Evolutionary conservation across 1,140 invertebrate genomes (phyloP), one percentile per base, ranked within the genome.

Genomic region (Battus philenor): DNA sequence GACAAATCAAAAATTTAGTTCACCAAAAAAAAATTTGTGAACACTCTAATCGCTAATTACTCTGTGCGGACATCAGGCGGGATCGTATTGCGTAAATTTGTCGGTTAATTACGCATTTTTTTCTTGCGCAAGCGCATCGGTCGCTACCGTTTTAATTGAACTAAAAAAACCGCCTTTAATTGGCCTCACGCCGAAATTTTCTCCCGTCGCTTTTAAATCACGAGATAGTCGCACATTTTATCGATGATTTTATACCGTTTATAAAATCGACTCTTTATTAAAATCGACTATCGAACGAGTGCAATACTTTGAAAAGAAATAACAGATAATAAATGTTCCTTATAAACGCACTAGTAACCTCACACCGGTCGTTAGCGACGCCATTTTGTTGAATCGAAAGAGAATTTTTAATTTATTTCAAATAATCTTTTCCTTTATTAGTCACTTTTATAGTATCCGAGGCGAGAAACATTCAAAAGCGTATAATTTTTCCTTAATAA

Each of bases 81-180:
- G 47, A 67, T 68, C 58, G 47, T 53, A 53, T 69, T 69, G 65
- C 68, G 66, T 67, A 72, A 72, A 72, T 71, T 68, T 51, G 61
- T 68, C 50, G 11, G 48, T 62, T 62, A 68, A 72, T 67, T 61
- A 55, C 60, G 50, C 34, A 50, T 44, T 52, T 57, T n/a, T 47
- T 45, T 45, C 49, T 73, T 69, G 50, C 59, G 61, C 59, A 75
- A 70, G 24, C 29, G 34, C 49, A 45, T 45, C 44, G 31, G 38
- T 24, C 47, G 68, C 66, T 71, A 69, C 71, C 58, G 68, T 69
- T 71, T 75, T 75, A 75, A 75, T 68, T 71, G 59, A 63, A 61
- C 50, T 62, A 56, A 53, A 64, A 56, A 56, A 60, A 54, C 29
- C 36, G 38, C 31, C 39, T 55, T 55, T 54, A 56, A 59, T 59